These are phyloP conservation scores for Procambarus clarkii DNA, from an alignment of 1,140 invertebrate species.

Conservation along the genomic window DNA sequence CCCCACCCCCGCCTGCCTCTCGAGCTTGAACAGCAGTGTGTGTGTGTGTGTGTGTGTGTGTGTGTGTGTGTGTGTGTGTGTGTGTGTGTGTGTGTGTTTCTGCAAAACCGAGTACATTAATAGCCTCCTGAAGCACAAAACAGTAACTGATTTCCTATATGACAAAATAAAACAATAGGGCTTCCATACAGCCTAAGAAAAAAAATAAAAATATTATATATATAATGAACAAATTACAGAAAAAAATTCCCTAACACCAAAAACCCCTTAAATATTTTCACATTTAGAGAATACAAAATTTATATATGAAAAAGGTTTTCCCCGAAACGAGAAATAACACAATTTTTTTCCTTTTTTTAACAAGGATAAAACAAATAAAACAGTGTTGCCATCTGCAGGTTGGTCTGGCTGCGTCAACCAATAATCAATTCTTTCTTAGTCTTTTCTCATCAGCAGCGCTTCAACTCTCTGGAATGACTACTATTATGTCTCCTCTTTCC, in stretches of 20 bases:
- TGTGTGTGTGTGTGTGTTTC: slow-evolving; percentile 36
- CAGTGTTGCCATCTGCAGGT: neutral
- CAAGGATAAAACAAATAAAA: too few relatives aligned
- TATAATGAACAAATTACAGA: too few relatives aligned
- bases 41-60: neutral
- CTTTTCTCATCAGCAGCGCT: neutral
- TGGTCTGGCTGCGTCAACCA: neutral
- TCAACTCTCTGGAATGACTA: neutral
- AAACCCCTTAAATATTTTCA: too few relatives aligned
- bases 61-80: slow-evolving; percentile 20
- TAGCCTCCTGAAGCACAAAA: too few relatives aligned
- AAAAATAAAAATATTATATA: neutral
- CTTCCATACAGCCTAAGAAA: neutral
- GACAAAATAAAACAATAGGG: too few relatives aligned
- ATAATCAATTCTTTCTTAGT: neutral
- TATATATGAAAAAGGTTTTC: too few relatives aligned
- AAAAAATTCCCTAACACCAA: too few relatives aligned
- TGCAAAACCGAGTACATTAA: neutral
- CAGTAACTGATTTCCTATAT: neutral
- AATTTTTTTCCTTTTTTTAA: too few relatives aligned
- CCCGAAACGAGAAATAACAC: too few relatives aligned
- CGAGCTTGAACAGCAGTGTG: neutral
- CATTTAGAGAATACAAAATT: too few relatives aligned
- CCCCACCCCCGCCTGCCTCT: too few relatives aligned
- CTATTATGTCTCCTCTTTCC: neutral